Percentiles rank a stretch among this genome's conserved stretches.
phyloP scores from a whole-genome alignment of 2,113 vertebrate species.

The Corynorhinus townsendii region DNA sequence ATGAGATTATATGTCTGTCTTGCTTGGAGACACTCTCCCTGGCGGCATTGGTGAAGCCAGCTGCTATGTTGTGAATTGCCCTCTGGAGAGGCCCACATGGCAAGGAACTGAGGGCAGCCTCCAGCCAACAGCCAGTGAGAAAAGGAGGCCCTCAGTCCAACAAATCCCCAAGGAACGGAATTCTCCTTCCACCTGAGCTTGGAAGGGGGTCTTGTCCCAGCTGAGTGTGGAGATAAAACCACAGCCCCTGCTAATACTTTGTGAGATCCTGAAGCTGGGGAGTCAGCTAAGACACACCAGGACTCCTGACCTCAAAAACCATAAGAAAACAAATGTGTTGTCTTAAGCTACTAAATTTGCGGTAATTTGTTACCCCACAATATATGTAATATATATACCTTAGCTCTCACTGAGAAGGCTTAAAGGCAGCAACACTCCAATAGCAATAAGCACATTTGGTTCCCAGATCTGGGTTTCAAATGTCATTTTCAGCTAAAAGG shows the following conservation, averaged over 20 bases:
- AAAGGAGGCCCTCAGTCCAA: neutral
- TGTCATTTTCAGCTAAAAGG: neutral
- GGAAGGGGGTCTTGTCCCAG: neutral
- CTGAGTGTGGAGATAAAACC: neutral
- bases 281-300: neutral
- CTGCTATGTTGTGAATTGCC: neutral
- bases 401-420: neutral
- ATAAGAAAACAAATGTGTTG: neutral
- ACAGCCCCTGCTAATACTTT: neutral
- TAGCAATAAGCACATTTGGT: neutral
- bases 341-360: neutral
- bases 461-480: neutral
- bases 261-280: neutral
- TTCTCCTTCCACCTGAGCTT: neutral
- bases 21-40: neutral
- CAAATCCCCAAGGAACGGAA: neutral
- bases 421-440: neutral
- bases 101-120: neutral
- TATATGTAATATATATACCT: neutral
- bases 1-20: neutral
- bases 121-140: neutral
- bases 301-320: neutral
- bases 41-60: neutral
- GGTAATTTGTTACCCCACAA: no score
- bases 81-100: neutral